Conservation (phyloP, 2,888 invertebrate genomes). For the Papilio gigon region DNA sequence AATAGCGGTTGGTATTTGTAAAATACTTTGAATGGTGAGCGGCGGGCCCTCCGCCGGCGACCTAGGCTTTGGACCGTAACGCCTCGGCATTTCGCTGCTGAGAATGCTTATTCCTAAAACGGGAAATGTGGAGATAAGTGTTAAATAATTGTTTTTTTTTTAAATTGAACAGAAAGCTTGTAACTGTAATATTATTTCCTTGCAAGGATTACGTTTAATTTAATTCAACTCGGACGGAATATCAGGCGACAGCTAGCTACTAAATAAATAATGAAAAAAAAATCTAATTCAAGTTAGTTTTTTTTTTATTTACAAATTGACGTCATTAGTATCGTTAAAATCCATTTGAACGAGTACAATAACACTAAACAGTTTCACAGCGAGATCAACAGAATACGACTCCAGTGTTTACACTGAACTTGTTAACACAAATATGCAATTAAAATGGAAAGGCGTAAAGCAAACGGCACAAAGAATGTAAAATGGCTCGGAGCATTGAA, state of each 20-base stretch:
- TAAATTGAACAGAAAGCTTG: too few relatives aligned
- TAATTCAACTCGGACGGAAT: too few relatives aligned
- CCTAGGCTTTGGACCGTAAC: constrained; percentile 27
- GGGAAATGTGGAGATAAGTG: too few relatives aligned
- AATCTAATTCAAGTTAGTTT: too few relatives aligned
- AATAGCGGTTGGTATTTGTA: constrained; percentile 24
- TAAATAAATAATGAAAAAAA: too few relatives aligned
- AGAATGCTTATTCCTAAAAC: constrained; percentile 7
- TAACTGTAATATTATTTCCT: too few relatives aligned
- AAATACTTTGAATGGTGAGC: constrained; percentile 20
- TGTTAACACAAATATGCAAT: constrained; percentile 39
- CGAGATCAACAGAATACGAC: constrained; percentile 11
- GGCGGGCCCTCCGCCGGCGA: neutral
- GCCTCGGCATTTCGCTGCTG: neutral
- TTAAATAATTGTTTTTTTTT: too few relatives aligned
- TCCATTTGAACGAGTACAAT: neutral
- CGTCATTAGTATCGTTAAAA: neutral
- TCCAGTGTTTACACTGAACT: constrained; percentile 30
- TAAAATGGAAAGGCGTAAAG: constrained; percentile 37
- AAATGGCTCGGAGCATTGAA: constrained; percentile 10
- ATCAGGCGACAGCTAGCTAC: too few relatives aligned
- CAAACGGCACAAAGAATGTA: constrained; percentile 39
- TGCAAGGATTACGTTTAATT: too few relatives aligned
- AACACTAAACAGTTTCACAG: constrained; percentile 13
- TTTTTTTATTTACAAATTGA: too few relatives aligned